Percentiles rank a stretch among this genome's conserved stretches.
Conservation (phyloP, 37 sponge, comb jelly and placozoan species). For the Spongilla lacustris region DNA sequence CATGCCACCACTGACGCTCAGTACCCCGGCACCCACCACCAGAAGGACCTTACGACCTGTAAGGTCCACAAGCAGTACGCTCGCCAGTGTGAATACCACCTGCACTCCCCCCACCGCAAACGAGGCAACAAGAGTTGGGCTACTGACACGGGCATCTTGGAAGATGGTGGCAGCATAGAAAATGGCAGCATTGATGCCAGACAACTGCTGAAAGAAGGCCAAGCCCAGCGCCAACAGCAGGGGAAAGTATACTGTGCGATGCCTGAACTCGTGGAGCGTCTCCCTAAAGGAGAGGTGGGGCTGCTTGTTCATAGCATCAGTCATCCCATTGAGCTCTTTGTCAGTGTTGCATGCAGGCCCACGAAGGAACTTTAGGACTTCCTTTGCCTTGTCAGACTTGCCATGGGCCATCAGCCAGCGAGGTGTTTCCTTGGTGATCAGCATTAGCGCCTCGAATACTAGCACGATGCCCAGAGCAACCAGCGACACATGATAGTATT, state of each 20-base stretch:
- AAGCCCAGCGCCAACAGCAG: constrained; percentile 43
- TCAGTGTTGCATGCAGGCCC: constrained; percentile 38
- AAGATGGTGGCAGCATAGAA: constrained; percentile 69
- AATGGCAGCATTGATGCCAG: constrained; percentile 78
- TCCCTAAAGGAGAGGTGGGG: constrained; percentile 2
- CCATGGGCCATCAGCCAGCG: constrained; percentile 50
- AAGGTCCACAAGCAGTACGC: constrained; percentile 68
- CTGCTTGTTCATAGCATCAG: not conserved
- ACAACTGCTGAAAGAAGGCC: constrained; percentile 81
- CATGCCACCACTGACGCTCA: constrained; percentile 50
- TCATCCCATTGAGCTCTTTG: constrained; percentile 45
- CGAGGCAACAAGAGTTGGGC: constrained; percentile 12
- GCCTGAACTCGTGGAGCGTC: constrained; percentile 16
- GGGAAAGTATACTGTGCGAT: constrained; percentile 29
- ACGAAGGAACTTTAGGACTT: constrained; percentile 50
- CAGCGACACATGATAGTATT: constrained; percentile 48
- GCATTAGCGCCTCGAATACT: constrained; percentile 53
- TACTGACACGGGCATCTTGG: not conserved
- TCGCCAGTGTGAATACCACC: constrained; percentile 49
- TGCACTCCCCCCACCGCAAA: constrained; percentile 52
- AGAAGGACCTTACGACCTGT: constrained; percentile 71
- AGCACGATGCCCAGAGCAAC: constrained; percentile 49
- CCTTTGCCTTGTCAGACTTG: not conserved
- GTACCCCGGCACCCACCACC: constrained; percentile 29
- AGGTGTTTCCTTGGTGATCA: constrained; percentile 79